Conservation (phyloP, 2,888 invertebrate species). For the Agapostemon virescens region DNA sequence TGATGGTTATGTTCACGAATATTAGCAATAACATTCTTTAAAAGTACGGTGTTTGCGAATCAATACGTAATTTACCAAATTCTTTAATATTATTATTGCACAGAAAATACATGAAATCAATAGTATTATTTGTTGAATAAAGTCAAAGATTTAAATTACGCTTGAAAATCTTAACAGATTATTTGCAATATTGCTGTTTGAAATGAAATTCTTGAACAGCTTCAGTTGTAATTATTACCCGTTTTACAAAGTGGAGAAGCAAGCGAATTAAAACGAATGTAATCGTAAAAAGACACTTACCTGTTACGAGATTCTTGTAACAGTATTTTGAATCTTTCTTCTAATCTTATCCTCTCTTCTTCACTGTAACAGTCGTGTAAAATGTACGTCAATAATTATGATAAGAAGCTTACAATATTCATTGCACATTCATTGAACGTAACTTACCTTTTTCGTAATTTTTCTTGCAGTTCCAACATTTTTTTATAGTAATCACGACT, state of each 20-base stretch:
- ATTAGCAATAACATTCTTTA: conserved; percentile 68
- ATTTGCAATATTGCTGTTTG: neutral
- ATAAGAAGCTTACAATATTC: neutral
- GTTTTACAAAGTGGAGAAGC: neutral
- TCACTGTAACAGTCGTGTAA: conserved; percentile 68
- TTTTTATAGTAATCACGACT: conserved; percentile 73
- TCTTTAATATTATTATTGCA: conserved; percentile 24
- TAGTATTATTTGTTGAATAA: neutral
- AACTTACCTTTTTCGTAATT: conserved; percentile 75
- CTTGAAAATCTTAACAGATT: neutral
- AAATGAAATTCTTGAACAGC: neutral
- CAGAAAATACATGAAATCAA: conserved; percentile 23
- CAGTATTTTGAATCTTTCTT: conserved; percentile 74
- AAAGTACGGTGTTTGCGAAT: conserved; percentile 62
- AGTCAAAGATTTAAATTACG: neutral
- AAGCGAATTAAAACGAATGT: neutral
- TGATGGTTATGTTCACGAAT: conserved; percentile 49
- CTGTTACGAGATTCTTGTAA: conserved; percentile 75
- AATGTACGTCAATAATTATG: neutral
- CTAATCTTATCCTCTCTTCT: conserved; percentile 76
- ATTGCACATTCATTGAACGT: neutral
- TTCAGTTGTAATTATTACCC: neutral
- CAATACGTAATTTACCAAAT: conserved; percentile 57
- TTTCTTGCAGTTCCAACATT: conserved; percentile 77
- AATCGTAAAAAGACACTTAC: conserved; percentile 56